These are phyloP conservation scores for Pteromalus puparum DNA, from an alignment of 1,140 invertebrate species.

Conservation along the genomic window DNA sequence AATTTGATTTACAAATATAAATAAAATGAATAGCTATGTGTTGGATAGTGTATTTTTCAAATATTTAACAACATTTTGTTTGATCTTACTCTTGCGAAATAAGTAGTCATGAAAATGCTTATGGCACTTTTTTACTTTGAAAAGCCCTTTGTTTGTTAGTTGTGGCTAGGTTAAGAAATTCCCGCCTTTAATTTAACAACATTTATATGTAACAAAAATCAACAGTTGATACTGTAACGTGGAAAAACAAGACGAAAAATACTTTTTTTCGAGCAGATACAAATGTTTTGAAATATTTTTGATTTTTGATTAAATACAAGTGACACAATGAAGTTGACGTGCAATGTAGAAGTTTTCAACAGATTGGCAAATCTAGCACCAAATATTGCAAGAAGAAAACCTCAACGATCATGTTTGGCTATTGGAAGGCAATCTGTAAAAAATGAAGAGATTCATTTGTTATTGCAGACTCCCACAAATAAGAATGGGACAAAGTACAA, in stretches of 20 bases:
- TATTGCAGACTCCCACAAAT: slow-evolving; percentile 80
- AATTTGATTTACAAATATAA: no score
- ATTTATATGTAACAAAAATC: not conserved
- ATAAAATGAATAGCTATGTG: no score
- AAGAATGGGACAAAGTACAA: slow-evolving; percentile 82
- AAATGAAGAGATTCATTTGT: slow-evolving; percentile 77
- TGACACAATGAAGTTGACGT: slow-evolving; percentile 80
- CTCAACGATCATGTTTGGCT: slow-evolving; percentile 76
- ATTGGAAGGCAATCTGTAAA: slow-evolving; percentile 79
- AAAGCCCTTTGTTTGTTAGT: not conserved
- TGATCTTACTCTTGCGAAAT: no score
- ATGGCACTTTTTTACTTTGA: not conserved
- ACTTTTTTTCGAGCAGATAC: no score
- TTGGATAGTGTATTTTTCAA: no score
- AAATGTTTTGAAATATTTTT: slow-evolving; percentile 36
- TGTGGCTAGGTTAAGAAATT: slow-evolving; percentile 16
- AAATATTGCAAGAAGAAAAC: slow-evolving; percentile 66
- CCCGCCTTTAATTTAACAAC: not conserved
- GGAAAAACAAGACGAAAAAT: not conserved
- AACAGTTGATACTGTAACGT: no score
- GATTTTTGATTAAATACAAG: slow-evolving; percentile 35
- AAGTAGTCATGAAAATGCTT: not conserved
- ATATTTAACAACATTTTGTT: no score
- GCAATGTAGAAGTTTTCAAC: slow-evolving; percentile 80
- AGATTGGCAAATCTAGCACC: slow-evolving; percentile 73